These are phyloP conservation scores for Zosterops borbonicus DNA, from an alignment of 2,113 vertebrate species.

Conservation along the genomic window DNA sequence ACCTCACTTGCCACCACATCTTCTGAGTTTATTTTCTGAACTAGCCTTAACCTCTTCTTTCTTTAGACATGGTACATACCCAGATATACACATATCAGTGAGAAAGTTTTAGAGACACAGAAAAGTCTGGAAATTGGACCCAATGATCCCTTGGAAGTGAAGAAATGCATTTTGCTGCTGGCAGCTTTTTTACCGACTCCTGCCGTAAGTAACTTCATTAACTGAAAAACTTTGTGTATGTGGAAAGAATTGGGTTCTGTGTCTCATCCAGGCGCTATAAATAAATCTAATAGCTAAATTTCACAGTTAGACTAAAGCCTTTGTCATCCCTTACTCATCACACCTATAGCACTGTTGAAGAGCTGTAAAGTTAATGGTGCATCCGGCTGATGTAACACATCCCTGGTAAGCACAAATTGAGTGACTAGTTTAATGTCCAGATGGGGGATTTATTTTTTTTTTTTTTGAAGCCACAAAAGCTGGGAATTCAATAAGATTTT, in stretches of 20 bases:
- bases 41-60: not conserved
- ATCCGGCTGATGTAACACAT: fast-evolving
- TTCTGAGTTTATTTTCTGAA: not conserved
- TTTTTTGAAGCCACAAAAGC: not conserved
- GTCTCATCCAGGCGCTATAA: not conserved
- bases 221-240: not conserved
- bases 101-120: not conserved
- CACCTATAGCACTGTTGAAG: fast-evolving
- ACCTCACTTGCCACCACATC: not conserved
- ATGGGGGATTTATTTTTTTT: no score
- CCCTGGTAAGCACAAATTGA: not conserved
- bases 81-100: fast-evolving
- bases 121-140: not conserved
- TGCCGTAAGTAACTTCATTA: no score
- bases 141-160: not conserved
- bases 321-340: not conserved
- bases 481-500: not conserved
- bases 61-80: not conserved
- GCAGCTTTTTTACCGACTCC: not conserved
- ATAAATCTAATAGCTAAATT: not conserved
- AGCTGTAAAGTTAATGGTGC: not conserved
- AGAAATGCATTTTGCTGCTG: not conserved
- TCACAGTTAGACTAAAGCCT: not conserved
- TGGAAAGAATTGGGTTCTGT: not conserved
- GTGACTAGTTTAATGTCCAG: not conserved